A percentile compares a stretch with the other conserved stretches of the same genome.
Conservation (phyloP, 2,797 vertebrate genomes). For the Decapterus maruadsi region DNA sequence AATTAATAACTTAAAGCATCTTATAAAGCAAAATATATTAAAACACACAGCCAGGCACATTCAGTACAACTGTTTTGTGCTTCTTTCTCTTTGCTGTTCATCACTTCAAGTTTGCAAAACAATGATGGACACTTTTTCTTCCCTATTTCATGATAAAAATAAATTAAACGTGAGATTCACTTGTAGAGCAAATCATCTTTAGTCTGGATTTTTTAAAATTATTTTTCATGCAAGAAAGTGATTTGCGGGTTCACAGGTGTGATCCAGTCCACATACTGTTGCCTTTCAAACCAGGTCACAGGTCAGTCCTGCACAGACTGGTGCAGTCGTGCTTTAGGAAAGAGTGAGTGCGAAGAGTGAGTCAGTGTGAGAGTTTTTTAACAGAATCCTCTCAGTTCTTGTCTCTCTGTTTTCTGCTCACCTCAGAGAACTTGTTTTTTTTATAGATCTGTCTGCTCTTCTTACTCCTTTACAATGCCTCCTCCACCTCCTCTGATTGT, state of each 20-base stretch:
- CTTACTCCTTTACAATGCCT: neutral
- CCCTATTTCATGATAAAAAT: too few relatives aligned
- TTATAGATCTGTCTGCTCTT: neutral
- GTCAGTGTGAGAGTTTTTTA: neutral
- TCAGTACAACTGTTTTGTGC: neutral
- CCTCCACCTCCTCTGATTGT: constrained; percentile 9
- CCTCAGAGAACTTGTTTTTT: constrained; percentile 20
- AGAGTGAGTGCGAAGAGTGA: too few relatives aligned
- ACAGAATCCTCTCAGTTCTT: neutral
- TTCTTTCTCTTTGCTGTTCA: neutral
- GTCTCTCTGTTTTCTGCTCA: neutral
- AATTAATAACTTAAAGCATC: neutral
- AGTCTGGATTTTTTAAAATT: neutral
- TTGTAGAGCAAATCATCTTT: rapidly evolving
- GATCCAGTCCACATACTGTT: neutral
- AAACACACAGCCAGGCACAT: neutral
- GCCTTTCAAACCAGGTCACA: constrained; percentile 51
- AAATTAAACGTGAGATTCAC: rapidly evolving
- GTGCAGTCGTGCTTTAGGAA: neutral
- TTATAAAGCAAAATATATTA: neutral
- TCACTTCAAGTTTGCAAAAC: neutral
- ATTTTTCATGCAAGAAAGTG: neutral
- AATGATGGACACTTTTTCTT: neutral
- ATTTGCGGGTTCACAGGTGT: neutral
- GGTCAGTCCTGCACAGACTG: constrained; percentile 31